These are phyloP conservation scores for Aepyceros melampus DNA, from an alignment of 2,113 vertebrate genomes.

Conservation along the genomic window DNA sequence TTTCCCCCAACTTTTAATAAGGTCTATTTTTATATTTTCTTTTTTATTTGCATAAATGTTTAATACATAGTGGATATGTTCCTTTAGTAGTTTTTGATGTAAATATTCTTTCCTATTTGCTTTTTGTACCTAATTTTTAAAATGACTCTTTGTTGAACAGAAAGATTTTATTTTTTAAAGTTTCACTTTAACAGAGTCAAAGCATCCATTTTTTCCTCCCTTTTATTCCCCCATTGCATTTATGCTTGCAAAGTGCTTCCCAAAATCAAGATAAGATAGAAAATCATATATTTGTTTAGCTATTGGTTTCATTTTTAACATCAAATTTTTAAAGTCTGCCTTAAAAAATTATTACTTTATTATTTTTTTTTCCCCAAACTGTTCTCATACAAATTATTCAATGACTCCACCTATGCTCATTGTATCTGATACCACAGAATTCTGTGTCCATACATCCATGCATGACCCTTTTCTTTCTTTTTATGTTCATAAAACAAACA, in stretches of 20 bases:
- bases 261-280: not conserved
- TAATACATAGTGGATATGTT: not conserved
- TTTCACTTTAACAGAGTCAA: conserved; percentile 17
- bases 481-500: not conserved
- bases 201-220: not conserved
- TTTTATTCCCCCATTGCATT: not conserved
- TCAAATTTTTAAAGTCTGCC: not conserved
- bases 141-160: not conserved
- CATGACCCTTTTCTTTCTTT: not conserved
- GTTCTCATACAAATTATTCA: not conserved
- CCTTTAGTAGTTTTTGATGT: not conserved
- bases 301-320: not conserved
- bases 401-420: not conserved
- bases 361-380: not conserved
- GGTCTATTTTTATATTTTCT: not conserved
- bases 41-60: not conserved
- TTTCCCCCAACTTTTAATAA: not conserved
- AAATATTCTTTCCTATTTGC: conserved; percentile 1
- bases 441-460: not conserved
- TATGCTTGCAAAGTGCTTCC: not conserved
- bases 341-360: not conserved
- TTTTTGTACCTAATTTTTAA: not conserved
- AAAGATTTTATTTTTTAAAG: not conserved
- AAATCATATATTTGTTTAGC: not conserved
- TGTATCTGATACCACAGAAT: not conserved